Evolutionary conservation across 1,140 invertebrate species (phyloP).

Genomic region (Gonatopus flavifemur): DNA sequence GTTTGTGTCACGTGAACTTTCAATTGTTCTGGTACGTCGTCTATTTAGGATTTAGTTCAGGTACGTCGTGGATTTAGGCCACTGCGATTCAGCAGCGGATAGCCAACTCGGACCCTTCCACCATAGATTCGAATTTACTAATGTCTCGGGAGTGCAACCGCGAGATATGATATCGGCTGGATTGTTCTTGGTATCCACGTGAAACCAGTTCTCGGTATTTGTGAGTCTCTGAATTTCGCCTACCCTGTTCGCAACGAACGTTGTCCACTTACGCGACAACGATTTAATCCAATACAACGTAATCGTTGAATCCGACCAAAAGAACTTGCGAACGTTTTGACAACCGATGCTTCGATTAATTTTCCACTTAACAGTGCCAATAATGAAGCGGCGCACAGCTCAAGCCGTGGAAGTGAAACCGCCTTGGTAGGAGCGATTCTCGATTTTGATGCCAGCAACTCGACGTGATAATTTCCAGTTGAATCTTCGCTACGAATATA

Average conservation of each 20-base stretch:
- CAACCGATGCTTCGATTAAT: too few species aligned
- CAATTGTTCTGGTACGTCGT: background rate
- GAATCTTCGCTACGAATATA: too few species aligned
- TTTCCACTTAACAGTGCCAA: too few species aligned
- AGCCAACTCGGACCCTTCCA: background rate
- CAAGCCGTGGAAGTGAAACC: too few species aligned
- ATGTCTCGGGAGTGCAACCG: background rate
- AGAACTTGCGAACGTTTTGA: too few species aligned
- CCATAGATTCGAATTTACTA: background rate
- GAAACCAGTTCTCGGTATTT: background rate
- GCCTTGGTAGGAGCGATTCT: too few species aligned
- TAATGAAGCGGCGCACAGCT: too few species aligned
- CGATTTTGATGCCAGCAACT: too few species aligned
- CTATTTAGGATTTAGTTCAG: background rate
- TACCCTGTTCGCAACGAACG: background rate
- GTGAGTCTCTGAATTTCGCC: background rate
- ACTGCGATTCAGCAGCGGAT: background rate
- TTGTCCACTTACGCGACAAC: too few species aligned
- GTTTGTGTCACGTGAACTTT: background rate
- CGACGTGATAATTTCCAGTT: too few species aligned
- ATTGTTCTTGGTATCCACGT: background rate
- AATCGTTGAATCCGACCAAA: too few species aligned
- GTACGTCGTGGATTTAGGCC: background rate
- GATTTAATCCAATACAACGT: too few species aligned
- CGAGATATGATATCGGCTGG: background rate